Percentiles rank a stretch among this genome's conserved stretches.
Evolutionary conservation across 2,113 vertebrate species (phyloP).

Genomic region (Guaruba guarouba): DNA sequence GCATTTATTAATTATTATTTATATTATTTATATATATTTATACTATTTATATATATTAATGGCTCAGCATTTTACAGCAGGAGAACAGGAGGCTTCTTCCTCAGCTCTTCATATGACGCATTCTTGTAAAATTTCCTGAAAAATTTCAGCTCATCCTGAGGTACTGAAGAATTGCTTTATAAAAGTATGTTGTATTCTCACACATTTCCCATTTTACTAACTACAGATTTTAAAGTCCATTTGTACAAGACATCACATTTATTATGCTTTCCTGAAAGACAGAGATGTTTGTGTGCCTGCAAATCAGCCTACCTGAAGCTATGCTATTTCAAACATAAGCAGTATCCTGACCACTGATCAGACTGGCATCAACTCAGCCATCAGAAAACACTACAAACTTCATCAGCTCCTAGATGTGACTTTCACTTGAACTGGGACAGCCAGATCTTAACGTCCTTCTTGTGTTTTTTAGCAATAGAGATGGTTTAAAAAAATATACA

Average conservation of each 20-base stretch:
- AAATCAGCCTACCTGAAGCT: background rate
- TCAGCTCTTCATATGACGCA: background rate
- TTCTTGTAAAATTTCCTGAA: background rate
- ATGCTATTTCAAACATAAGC: background rate
- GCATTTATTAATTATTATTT: too few species aligned
- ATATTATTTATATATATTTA: too few species aligned
- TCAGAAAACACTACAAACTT: background rate
- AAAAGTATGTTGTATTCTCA: fast-evolving
- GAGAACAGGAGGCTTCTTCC: background rate
- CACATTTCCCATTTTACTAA: background rate
- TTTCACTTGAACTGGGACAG: background rate
- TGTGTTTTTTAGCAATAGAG: background rate
- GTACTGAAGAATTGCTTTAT: background rate
- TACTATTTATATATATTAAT: background rate
- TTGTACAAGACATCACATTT: background rate
- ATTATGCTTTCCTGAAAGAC: background rate
- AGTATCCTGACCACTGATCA: background rate
- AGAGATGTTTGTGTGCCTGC: fast-evolving
- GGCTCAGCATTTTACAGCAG: background rate
- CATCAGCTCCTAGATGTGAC: background rate
- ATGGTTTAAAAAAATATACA: background rate
- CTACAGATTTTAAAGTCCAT: background rate
- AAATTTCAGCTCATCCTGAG: background rate
- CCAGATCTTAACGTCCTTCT: background rate
- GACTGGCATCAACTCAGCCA: background rate